These are phyloP conservation scores for Autographa pulchrina DNA, from an alignment of 2,888 invertebrate species.

Conservation along the genomic window DNA sequence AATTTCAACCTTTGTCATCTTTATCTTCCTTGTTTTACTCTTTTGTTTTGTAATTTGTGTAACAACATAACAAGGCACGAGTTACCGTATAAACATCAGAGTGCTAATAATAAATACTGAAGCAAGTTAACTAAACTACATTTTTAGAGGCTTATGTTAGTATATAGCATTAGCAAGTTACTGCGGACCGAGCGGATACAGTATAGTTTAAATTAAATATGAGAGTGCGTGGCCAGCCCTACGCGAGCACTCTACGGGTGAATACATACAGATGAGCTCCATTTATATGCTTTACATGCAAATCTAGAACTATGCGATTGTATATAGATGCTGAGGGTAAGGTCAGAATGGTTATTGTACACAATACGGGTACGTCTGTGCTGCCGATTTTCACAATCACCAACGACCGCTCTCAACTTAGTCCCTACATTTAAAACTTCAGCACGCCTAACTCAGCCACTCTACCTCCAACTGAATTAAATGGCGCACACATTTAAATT, in stretches of 20 bases:
- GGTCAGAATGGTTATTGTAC: constrained; percentile 21
- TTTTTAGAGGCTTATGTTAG: constrained; percentile 24
- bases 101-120: neutral
- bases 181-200: constrained; percentile 16
- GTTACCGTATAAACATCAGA: neutral
- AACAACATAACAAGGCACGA: neutral
- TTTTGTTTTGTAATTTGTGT: neutral
- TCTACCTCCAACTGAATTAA: neutral
- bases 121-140: constrained; percentile 10
- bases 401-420: neutral
- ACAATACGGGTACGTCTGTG: constrained; percentile 6
- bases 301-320: constrained; percentile 46
- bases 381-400: constrained; percentile 20
- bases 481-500: constrained; percentile 1
- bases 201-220: constrained; percentile 51
- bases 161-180: constrained; percentile 28
- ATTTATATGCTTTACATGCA: constrained; percentile 49
- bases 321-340: constrained; percentile 36
- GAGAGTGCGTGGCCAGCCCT: constrained; percentile 24
- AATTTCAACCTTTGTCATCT: constrained; percentile 4
- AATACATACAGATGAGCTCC: constrained; percentile 49
- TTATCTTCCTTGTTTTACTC: neutral
- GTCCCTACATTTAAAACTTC: neutral
- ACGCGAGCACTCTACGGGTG: constrained; percentile 34
- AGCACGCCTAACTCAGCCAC: neutral